These are phyloP conservation scores for Globia sparganii DNA, from an alignment of 2,888 invertebrate species.

Conservation along the genomic window DNA sequence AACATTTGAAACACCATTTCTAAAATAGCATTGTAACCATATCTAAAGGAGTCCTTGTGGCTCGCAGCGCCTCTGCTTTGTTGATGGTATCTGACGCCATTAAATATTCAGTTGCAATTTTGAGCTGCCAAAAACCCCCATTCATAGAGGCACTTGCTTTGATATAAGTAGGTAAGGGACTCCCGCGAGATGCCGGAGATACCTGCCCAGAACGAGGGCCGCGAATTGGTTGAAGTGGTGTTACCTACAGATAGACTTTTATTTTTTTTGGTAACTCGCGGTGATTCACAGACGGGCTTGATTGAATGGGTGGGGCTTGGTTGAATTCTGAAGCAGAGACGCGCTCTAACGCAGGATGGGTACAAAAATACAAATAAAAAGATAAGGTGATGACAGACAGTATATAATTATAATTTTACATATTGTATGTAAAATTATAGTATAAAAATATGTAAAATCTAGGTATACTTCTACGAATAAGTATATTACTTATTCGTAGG, in stretches of 20 bases:
- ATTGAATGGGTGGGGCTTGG: no score
- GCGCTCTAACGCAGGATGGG: no score
- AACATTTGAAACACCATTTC: conserved; percentile 28
- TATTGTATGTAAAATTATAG: no score
- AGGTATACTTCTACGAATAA: no score
- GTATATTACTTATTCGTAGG: no score
- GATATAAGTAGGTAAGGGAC: conserved; percentile 65
- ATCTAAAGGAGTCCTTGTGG: conserved; percentile 27
- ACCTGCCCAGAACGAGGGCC: conserved; percentile 37
- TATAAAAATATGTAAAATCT: no score
- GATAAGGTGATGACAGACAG: no score
- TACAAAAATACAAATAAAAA: no score
- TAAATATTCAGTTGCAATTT: conserved; percentile 80
- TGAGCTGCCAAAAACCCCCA: conserved; percentile 74
- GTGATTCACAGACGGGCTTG: no score
- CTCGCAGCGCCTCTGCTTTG: conserved; percentile 46
- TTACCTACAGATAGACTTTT: conserved; percentile 18
- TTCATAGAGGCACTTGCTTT: conserved; percentile 76
- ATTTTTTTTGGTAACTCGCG: background rate
- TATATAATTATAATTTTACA: no score
- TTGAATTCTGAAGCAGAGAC: background rate
- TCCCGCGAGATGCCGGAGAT: conserved; percentile 35
- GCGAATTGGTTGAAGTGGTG: conserved; percentile 31
- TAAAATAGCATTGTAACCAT: conserved; percentile 37
- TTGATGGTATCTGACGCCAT: conserved; percentile 65